Evolutionary conservation across 2,888 invertebrate genomes (phyloP).

Genomic region (Drosophila histrio): DNA sequence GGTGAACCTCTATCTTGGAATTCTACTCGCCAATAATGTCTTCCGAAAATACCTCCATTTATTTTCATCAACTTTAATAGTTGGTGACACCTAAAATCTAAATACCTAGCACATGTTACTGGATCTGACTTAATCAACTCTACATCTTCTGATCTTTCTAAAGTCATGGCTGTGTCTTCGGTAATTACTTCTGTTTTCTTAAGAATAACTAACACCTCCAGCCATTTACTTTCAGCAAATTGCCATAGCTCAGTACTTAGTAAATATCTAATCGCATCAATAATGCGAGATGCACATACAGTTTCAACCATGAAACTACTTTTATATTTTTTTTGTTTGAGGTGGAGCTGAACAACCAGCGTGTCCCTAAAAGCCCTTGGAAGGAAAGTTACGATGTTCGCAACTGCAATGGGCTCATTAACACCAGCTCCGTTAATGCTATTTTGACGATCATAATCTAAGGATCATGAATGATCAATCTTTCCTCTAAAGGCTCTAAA

Average conservation of each 20-base stretch:
- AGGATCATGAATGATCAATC: conserved; percentile 7
- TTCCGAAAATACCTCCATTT: too few species aligned
- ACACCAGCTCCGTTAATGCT: conserved; percentile 11
- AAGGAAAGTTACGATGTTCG: conserved; percentile 10
- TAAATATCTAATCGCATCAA: conserved; percentile 1
- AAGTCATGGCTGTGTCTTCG: too few species aligned
- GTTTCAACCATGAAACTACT: too few species aligned
- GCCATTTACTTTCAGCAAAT: neutral
- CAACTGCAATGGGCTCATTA: conserved; percentile 18
- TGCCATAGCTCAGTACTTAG: neutral
- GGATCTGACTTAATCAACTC: neutral
- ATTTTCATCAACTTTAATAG: too few species aligned
- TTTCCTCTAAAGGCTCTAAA: neutral
- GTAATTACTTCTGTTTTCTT: neutral
- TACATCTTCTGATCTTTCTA: neutral
- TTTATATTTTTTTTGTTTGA: too few species aligned
- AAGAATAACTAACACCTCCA: neutral
- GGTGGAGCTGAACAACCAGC: neutral
- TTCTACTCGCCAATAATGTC: too few species aligned
- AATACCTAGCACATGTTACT: neutral
- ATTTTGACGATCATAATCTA: conserved; percentile 6
- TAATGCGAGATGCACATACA: neutral
- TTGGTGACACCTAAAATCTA: too few species aligned
- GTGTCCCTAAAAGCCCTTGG: conserved; percentile 2
- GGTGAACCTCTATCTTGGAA: too few species aligned